Percentiles rank a stretch among this genome's conserved stretches.
Conservation (phyloP, 2,797 vertebrate species). For the Sebastolobus alascanus region DNA sequence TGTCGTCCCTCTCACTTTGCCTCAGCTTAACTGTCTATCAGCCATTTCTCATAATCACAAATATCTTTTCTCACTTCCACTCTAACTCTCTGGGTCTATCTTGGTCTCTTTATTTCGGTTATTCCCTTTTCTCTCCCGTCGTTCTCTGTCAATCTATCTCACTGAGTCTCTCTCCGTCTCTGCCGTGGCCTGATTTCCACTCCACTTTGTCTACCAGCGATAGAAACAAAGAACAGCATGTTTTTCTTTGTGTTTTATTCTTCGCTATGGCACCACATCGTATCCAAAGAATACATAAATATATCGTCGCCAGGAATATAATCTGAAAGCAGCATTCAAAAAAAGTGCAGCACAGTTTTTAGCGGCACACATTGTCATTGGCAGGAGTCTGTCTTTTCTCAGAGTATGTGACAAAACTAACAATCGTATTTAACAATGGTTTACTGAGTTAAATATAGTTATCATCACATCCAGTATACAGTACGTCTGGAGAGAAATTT, state of each 20-base stretch:
- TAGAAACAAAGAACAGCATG: constrained; percentile 23
- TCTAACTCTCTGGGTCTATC: background rate
- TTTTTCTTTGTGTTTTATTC: constrained; percentile 20
- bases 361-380: background rate
- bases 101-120: constrained; percentile 13
- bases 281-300: constrained; percentile 18
- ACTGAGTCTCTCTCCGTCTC: constrained; percentile 3
- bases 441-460: constrained; percentile 13
- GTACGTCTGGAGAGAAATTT: background rate
- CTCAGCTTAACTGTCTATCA: constrained; percentile 36
- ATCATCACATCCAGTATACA: background rate
- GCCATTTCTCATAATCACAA: constrained; percentile 36
- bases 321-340: background rate
- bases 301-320: constrained; percentile 3
- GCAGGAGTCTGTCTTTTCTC: constrained; percentile 15
- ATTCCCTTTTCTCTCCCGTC: constrained; percentile 14
- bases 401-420: constrained; percentile 39
- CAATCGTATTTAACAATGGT: constrained; percentile 10
- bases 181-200: constrained; percentile 45
- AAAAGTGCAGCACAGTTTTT: background rate
- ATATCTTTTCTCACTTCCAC: constrained; percentile 15
- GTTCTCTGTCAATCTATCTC: constrained; percentile 10
- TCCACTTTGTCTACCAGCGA: constrained; percentile 37
- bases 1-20: constrained; percentile 1
- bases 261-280: background rate